These are phyloP conservation scores for Rhagonycha lutea DNA, from an alignment of 2,888 invertebrate species.

Conservation along the genomic window DNA sequence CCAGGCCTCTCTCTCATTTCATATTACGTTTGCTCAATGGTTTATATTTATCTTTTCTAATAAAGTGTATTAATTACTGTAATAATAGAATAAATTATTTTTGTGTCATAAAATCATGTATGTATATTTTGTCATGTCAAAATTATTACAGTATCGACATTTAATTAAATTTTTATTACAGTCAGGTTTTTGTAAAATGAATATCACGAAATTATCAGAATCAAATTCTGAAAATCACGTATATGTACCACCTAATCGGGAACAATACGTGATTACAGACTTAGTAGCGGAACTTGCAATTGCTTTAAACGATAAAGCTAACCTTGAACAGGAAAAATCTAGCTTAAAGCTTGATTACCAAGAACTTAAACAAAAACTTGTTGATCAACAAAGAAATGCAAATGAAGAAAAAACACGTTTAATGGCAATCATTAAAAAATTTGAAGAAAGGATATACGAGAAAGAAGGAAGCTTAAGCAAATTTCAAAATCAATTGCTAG, in stretches of 20 bases:
- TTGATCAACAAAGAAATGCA: not conserved
- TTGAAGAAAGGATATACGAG: slow-evolving; percentile 13
- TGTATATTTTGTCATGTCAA: not conserved
- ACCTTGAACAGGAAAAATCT: slow-evolving; percentile 25
- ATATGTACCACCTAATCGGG: not conserved
- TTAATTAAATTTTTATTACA: not conserved
- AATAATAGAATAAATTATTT: not conserved
- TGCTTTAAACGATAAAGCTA: slow-evolving; percentile 31
- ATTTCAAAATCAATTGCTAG: slow-evolving; percentile 14
- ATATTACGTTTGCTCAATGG: no score
- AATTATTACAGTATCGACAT: not conserved
- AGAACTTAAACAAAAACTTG: slow-evolving; percentile 1
- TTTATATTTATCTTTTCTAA: no score
- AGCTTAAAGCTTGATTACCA: slow-evolving; percentile 15
- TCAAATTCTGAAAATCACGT: not conserved
- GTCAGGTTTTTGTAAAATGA: not conserved
- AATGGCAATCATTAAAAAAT: slow-evolving; percentile 12
- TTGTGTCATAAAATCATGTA: not conserved
- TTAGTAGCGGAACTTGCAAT: slow-evolving; percentile 31
- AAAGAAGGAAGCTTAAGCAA: slow-evolving; percentile 15
- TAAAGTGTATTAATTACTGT: no score
- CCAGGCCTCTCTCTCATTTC: no score
- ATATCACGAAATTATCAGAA: not conserved
- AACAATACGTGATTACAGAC: slow-evolving; percentile 25
- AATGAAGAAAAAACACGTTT: slow-evolving; percentile 13